These are phyloP conservation scores for Bombus polaris DNA, from an alignment of 1,140 invertebrate species.

Conservation along the genomic window DNA sequence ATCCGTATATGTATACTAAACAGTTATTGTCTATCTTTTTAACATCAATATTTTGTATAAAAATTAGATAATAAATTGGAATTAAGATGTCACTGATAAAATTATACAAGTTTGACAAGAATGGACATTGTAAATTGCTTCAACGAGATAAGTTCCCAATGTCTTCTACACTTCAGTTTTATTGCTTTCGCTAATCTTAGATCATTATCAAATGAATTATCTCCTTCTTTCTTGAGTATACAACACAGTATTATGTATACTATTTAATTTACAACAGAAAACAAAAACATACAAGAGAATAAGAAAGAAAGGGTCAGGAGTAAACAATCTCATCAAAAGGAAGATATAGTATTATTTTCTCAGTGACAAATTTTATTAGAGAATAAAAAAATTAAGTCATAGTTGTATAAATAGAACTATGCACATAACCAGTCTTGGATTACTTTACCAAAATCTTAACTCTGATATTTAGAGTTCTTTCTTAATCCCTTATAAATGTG, in stretches of 20 bases:
- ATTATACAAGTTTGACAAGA: constrained; percentile 17
- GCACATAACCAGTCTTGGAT: too few species aligned
- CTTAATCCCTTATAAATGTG: constrained; percentile 41
- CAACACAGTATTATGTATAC: neutral
- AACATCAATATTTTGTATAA: neutral
- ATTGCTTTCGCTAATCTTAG: neutral
- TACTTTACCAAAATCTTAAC: neutral
- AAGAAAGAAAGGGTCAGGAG: neutral
- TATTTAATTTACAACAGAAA: neutral
- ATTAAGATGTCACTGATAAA: constrained; percentile 24
- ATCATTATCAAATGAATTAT: neutral
- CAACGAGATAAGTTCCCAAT: neutral
- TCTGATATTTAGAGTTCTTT: neutral
- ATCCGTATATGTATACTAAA: neutral
- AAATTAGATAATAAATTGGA: too few species aligned
- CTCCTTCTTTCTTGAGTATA: neutral
- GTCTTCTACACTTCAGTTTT: neutral
- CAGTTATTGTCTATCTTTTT: neutral
- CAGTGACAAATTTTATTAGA: neutral
- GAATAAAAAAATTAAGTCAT: neutral
- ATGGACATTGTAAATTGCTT: neutral
- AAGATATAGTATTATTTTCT: neutral
- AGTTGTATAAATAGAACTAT: neutral
- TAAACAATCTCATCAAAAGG: neutral
- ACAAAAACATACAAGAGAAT: neutral